A percentile compares a stretch with the other conserved stretches of the same genome.
Evolutionary conservation across 92 coral and sea anemone species (phyloP).

Genomic region (Siderastrea siderea): DNA sequence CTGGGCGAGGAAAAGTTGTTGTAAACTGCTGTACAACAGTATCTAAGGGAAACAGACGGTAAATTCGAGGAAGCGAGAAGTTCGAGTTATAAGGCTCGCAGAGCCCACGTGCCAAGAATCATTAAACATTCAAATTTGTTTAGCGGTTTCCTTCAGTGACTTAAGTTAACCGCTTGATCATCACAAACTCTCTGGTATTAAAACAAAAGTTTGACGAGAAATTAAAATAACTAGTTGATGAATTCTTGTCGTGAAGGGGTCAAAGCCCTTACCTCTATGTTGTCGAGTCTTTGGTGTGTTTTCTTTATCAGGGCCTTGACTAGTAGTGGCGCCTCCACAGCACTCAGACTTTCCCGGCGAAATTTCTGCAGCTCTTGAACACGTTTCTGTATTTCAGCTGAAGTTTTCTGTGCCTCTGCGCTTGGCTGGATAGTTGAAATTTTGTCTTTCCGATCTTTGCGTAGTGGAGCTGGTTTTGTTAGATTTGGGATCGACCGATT

Average conservation of each 20-base stretch:
- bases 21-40: no score
- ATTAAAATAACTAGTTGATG: neutral
- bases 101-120: no score
- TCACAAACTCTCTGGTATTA: neutral
- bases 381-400: slow-evolving; percentile 72
- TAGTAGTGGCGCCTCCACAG: slow-evolving; percentile 72
- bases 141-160: neutral
- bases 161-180: neutral
- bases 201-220: neutral
- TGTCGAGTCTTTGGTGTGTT: slow-evolving; percentile 62
- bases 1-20: no score
- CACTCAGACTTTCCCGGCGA: slow-evolving; percentile 85
- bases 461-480: slow-evolving; percentile 55
- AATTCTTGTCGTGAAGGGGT: neutral
- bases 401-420: slow-evolving; percentile 73
- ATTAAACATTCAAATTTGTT: neutral
- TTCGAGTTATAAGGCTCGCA: no score
- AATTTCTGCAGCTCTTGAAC: slow-evolving; percentile 75
- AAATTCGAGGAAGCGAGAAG: no score
- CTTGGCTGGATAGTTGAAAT: slow-evolving; percentile 85
- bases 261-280: slow-evolving; percentile 52
- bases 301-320: slow-evolving; percentile 75
- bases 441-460: slow-evolving; percentile 78
- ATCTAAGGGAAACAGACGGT: no score
- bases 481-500: slow-evolving; percentile 49